A percentile compares a stretch with the other conserved stretches of the same genome.
These are phyloP conservation scores for Theristicus caerulescens DNA, from an alignment of 2,113 vertebrate species.

Conservation along the genomic window DNA sequence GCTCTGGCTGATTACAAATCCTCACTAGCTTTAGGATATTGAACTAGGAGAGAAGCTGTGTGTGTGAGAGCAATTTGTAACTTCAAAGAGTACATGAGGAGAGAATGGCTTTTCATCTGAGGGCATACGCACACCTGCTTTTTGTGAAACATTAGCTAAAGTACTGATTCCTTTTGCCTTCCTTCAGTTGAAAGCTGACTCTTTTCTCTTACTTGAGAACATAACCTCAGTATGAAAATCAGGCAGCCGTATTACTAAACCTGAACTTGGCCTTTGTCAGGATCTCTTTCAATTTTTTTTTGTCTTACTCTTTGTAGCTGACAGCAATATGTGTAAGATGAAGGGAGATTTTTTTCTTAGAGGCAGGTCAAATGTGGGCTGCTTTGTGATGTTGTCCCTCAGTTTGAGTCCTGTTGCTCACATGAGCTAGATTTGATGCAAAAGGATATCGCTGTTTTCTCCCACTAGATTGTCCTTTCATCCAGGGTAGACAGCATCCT, in stretches of 20 bases:
- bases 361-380: rapidly evolving
- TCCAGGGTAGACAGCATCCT: not conserved
- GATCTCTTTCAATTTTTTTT: not conserved
- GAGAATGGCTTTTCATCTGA: not conserved
- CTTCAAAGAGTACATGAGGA: not conserved
- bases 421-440: rapidly evolving
- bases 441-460: not conserved
- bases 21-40: not conserved
- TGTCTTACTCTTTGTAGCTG: not conserved
- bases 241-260: not conserved
- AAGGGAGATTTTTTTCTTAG: not conserved
- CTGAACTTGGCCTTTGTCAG: not conserved
- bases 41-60: not conserved
- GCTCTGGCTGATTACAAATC: not conserved
- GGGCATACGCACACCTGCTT: rapidly evolving
- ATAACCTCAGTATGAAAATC: not conserved
- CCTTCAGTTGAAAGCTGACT: not conserved
- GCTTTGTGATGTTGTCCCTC: not conserved
- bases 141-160: not conserved
- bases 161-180: not conserved
- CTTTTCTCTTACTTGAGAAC: not conserved
- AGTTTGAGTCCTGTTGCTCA: not conserved
- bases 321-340: not conserved
- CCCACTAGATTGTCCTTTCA: not conserved
- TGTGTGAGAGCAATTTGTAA: not conserved